These are phyloP conservation scores for Dryobotodes eremita DNA, from an alignment of 2,888 invertebrate genomes.

Conservation along the genomic window DNA sequence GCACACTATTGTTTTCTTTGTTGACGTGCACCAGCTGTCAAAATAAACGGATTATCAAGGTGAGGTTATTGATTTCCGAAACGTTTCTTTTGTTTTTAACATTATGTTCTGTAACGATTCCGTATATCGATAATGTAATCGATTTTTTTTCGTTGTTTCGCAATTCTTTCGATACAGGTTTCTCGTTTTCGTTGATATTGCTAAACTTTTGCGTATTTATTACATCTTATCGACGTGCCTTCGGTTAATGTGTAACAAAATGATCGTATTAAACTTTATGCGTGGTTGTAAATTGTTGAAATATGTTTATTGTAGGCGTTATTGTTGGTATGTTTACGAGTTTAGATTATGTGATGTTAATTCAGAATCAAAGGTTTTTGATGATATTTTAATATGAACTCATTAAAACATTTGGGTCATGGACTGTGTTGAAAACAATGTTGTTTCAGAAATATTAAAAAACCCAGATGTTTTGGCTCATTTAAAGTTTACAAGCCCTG, in stretches of 20 bases:
- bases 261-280: constrained; percentile 73
- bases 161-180: constrained; percentile 43
- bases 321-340: constrained; percentile 57
- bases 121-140: constrained; percentile 33
- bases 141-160: constrained; percentile 39
- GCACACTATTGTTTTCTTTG: constrained; percentile 78
- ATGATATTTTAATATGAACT: constrained; percentile 60
- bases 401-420: constrained; percentile 66
- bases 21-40: constrained; percentile 85
- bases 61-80: constrained; percentile 80
- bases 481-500: not conserved
- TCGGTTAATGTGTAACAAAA: constrained; percentile 69
- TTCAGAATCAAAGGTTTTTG: constrained; percentile 50
- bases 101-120: constrained; percentile 34
- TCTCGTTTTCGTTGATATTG: constrained; percentile 48
- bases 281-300: constrained; percentile 73
- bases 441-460: constrained; percentile 41
- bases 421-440: constrained; percentile 55
- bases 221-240: constrained; percentile 54
- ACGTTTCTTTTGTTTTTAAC: constrained; percentile 68
- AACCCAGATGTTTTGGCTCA: constrained; percentile 7
- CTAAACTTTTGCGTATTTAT: constrained; percentile 54
- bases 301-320: constrained; percentile 70
- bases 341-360: constrained; percentile 41
- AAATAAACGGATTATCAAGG: constrained; percentile 85